Evolutionary conservation across 2,888 invertebrate genomes (phyloP).

Genomic region (Rhabditoides inermis): DNA sequence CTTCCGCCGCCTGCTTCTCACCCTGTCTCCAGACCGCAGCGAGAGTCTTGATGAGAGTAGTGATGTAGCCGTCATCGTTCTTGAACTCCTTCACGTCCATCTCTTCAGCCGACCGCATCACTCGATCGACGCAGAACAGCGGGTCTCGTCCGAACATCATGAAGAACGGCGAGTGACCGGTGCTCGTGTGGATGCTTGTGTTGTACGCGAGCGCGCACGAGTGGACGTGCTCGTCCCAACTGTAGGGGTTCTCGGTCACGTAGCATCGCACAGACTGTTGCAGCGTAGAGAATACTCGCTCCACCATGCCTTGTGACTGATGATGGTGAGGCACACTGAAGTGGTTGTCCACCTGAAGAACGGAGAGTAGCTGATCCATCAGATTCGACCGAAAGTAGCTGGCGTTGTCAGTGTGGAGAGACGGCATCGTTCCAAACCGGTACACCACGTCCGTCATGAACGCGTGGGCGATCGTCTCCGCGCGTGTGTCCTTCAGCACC

Average conservation of each 20-base stretch:
- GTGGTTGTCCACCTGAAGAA: slow-evolving; percentile 15
- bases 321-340: slow-evolving; percentile 20
- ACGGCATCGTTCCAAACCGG: slow-evolving; percentile 22
- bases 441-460: slow-evolving; percentile 23
- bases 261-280: slow-evolving; percentile 13
- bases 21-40: no score
- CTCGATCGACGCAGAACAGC: slow-evolving; percentile 9
- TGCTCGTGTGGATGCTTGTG: slow-evolving; percentile 11
- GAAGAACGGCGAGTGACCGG: slow-evolving; percentile 16
- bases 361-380: slow-evolving; percentile 12
- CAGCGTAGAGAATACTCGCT: slow-evolving; percentile 22
- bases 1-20: no score
- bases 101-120: no score
- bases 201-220: slow-evolving; percentile 15
- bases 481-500: slow-evolving; percentile 45
- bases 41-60: no score
- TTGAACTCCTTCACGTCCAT: no score
- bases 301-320: slow-evolving; percentile 34
- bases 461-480: slow-evolving; percentile 41
- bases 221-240: slow-evolving; percentile 12
- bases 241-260: slow-evolving; percentile 4
- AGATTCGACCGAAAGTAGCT: slow-evolving; percentile 17
- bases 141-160: slow-evolving; percentile 17
- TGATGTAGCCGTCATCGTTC: no score
- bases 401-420: slow-evolving; percentile 38